Conservation (phyloP, 1,140 invertebrate genomes). For the Anthonomus grandis region DNA sequence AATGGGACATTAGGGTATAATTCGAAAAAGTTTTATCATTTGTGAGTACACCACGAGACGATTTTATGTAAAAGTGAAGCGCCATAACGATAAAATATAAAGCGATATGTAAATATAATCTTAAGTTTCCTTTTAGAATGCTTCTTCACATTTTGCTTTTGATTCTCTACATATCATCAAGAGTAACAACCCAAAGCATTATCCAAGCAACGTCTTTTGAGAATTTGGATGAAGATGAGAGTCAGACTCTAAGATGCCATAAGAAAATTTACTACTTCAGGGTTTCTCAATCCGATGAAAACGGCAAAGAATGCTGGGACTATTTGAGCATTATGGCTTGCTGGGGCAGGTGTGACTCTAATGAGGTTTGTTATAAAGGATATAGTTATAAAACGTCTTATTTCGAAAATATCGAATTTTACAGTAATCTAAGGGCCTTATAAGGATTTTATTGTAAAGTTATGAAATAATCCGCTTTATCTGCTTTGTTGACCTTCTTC, state of each 20-base stretch:
- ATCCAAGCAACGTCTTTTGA: conserved; percentile 11
- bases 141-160: conserved; percentile 14
- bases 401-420: no score
- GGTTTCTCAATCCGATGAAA: conserved; percentile 58
- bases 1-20: no score
- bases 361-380: conserved; percentile 68
- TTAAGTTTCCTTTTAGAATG: conserved; percentile 15
- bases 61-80: no score
- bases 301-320: conserved; percentile 67
- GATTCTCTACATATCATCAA: background rate
- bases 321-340: conserved; percentile 70
- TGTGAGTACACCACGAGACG: no score
- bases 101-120: no score
- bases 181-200: conserved; percentile 10
- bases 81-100: no score
- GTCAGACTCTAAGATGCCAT: conserved; percentile 48
- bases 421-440: no score
- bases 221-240: conserved; percentile 13
- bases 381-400: no score
- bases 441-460: no score
- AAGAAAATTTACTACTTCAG: conserved; percentile 50
- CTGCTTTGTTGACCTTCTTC: no score
- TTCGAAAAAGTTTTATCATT: no score
- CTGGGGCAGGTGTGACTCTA: conserved; percentile 80
- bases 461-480: no score